Base-by-base conservation (phyloP, 53 echinoderm and acorn worm species). In the Echinarachnius parma region DNA sequence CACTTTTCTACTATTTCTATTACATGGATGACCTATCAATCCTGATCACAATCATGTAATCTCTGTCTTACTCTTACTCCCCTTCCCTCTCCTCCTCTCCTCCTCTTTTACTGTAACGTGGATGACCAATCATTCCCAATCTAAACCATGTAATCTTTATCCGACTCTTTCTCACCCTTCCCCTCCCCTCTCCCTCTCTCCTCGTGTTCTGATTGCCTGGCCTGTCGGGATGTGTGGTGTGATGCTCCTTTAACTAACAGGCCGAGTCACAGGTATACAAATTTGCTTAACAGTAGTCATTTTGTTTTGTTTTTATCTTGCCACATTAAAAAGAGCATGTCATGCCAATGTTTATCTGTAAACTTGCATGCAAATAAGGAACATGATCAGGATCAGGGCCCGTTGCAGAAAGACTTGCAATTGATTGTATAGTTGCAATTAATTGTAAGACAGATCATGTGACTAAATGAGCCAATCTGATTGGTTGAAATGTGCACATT, bases 201-300 rank as follows among this genome's bases (percentile, higher is more conserved):
- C 49, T 28, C 53, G 22, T 52, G 50, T 20, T 56, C 34, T 65
- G 65, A 16, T 31, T 71, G 34, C 34, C 26, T 71, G n/a, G n/a
- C n/a, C 22, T 35, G 34, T 72, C 28, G 34, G 55, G 55, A 9
- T 63, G 48, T 19, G 50, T 69, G 69, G 53, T 50, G 22, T 52
- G 47, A 11, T 65, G 46, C 44, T n/a, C 39, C 28, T 8, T 27
- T 24, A 49, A 72, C 74, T 72, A 72, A 56, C 74, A 56, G 74
- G 56, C 37, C 31, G 74, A 72, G 74, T 36, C 16, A 44, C 74
- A 54, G 74, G 74, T 72, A 69, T n/a, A 65, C 16, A n/a, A n/a
- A n/a, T n/a, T n/a, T n/a, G n/a, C n/a, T n/a, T n/a, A n/a, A n/a
- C n/a, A n/a, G n/a, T n/a, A n/a, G n/a, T n/a, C n/a, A n/a, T n/a